A percentile compares a stretch with the other conserved stretches of the same genome.
Conservation (phyloP, 1,140 invertebrate genomes). For the Whitmania pigra region DNA sequence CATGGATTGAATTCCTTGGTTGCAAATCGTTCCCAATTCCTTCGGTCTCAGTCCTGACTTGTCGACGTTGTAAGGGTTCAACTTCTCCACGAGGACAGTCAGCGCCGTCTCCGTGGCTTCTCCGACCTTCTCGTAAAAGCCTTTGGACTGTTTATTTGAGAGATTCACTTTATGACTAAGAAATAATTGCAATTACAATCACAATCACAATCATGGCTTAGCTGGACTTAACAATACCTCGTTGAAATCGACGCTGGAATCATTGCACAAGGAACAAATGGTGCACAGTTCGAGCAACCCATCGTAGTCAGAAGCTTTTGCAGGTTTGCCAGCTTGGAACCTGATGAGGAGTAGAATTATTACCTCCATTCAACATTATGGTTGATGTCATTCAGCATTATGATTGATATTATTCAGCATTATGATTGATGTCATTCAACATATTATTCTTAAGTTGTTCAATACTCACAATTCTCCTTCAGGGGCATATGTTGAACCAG, state of each 20-base stretch:
- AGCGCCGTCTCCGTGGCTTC: slow-evolving; percentile 98
- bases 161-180: too few species aligned
- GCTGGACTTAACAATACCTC: slow-evolving; percentile 49
- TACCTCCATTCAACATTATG: neutral
- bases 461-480: slow-evolving; percentile 80
- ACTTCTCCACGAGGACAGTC: slow-evolving; percentile 92
- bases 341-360: slow-evolving; percentile 28
- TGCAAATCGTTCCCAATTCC: slow-evolving; percentile 76
- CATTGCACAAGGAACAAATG: slow-evolving; percentile 98
- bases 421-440: too few species aligned
- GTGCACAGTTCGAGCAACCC: slow-evolving; percentile 85
- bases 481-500: slow-evolving; percentile 97
- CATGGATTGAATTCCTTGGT: slow-evolving; percentile 57
- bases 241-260: slow-evolving; percentile 98
- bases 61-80: slow-evolving; percentile 76
- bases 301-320: slow-evolving; percentile 73
- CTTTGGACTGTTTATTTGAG: slow-evolving; percentile 45
- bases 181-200: neutral
- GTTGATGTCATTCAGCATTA: neutral
- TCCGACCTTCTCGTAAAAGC: slow-evolving; percentile 69
- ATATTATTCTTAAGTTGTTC: too few species aligned
- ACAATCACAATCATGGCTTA: neutral
- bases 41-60: slow-evolving; percentile 81
- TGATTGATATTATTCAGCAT: neutral
- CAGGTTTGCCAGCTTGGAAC: slow-evolving; percentile 46